These are phyloP conservation scores for Solea solea DNA, from an alignment of 2,113 vertebrate genomes.

Conservation along the genomic window DNA sequence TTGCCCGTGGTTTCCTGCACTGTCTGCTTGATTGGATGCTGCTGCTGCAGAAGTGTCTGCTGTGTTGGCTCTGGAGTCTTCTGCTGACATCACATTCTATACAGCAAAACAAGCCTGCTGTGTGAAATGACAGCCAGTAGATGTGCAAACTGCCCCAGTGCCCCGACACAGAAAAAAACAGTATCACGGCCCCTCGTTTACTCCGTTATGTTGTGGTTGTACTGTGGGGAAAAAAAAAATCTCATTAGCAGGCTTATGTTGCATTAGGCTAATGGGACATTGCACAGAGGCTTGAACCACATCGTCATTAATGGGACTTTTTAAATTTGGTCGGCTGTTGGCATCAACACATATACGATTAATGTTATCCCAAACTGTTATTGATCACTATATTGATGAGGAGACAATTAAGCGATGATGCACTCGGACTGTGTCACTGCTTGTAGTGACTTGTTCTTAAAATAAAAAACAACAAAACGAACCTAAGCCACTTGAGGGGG, in stretches of 20 bases:
- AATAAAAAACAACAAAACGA: no score
- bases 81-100: slow-evolving; percentile 25
- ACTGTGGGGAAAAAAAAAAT: slow-evolving; percentile 14
- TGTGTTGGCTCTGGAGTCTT: slow-evolving; percentile 13
- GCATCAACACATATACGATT: background rate
- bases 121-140: background rate
- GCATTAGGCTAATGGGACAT: slow-evolving; percentile 50
- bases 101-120: slow-evolving; percentile 15
- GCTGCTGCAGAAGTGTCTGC: slow-evolving; percentile 15
- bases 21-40: slow-evolving; percentile 21
- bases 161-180: slow-evolving; percentile 2
- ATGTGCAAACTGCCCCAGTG: background rate
- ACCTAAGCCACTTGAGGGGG: no score
- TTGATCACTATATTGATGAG: background rate
- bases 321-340: background rate
- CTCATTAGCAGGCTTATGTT: slow-evolving; percentile 55
- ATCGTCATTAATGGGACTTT: slow-evolving; percentile 12
- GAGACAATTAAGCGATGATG: background rate
- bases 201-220: slow-evolving; percentile 19
- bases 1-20: slow-evolving; percentile 7
- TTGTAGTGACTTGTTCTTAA: no score
- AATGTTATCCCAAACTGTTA: background rate
- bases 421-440: background rate
- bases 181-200: slow-evolving; percentile 35
- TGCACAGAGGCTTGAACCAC: slow-evolving; percentile 18